Percentiles rank a stretch among this genome's conserved stretches.
Conservation (phyloP, 2,113 vertebrate genomes). For the Phylloscopus trochiloides region DNA sequence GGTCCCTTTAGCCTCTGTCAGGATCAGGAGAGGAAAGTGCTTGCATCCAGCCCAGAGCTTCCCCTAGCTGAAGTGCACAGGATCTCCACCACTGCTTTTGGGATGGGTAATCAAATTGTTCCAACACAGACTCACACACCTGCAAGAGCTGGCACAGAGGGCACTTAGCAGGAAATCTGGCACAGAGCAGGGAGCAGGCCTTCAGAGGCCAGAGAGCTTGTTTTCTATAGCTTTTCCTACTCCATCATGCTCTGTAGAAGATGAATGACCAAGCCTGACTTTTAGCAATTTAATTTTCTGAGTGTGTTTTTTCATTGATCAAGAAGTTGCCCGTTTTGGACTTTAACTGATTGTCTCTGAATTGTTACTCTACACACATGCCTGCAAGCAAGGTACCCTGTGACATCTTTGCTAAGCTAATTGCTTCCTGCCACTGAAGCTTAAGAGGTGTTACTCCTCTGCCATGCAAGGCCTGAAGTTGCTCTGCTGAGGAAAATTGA, state of each 20-base stretch:
- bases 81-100: not conserved
- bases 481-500: not conserved
- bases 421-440: not conserved
- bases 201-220: not conserved
- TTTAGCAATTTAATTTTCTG: constrained; percentile 26
- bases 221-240: not conserved
- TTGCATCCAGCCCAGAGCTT: not conserved
- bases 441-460: not conserved
- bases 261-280: not conserved
- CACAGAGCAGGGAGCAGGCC: rapidly evolving
- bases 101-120: not conserved
- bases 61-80: not conserved
- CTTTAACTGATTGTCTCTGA: not conserved
- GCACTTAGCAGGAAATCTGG: not conserved
- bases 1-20: not conserved
- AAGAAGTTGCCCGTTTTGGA: not conserved
- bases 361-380: not conserved
- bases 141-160: not conserved
- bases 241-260: not conserved
- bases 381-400: not conserved
- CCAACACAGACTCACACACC: not conserved
- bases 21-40: not conserved
- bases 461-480: not conserved
- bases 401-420: constrained; percentile 6
- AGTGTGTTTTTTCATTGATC: not conserved